Evolutionary conservation across 1,140 invertebrate species (phyloP), one percentile per base, ranked within the genome.

Genomic region (Drosophila simulans): DNA sequence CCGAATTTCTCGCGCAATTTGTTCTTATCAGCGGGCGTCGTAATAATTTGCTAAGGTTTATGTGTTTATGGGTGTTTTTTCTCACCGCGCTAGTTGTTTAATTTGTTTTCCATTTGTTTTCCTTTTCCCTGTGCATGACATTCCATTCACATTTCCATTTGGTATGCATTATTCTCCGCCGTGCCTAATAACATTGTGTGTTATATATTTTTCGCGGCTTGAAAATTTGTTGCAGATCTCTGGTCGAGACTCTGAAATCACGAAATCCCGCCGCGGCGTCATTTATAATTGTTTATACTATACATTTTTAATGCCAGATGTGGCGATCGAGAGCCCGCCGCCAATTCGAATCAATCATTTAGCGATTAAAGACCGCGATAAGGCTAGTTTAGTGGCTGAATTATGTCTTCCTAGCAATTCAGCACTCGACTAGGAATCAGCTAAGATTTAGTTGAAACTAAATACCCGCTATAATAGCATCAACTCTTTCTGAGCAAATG

Each of bases 271-370:
- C 15, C 56, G 27, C 49, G 43, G 25, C 63, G 62, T 60, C 43
- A 66, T 66, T 63, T 63, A 39, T 62, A 31, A 66, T 66, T 39
- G 57, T 66, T 27, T 46, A 48, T 62, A 17, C 17, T 39, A 17
- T 13, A 20, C 22, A n/a, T 13, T 27, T 25, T 35, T 45, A 22
- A 17, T 64, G 55, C 55, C 55, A 60, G 42, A 57, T 34, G 54
- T 43, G 20, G n/a, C 17, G 17, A 59, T 20, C n/a, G n/a, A 45
- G 20, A 35, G 53, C 4, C 27, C 31, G 35, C 35, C 15, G n/a
- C 62, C 31, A 37, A 40, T 66, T 66, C 63, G 31, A 62, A 62
- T 66, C 63, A 66, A 66, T 49, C 57, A 66, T 20, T 45, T 2
- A 25, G 17, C 43, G 62, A 65, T 59, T 60, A 22, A 63, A 22